Base-by-base conservation (phyloP, 2,888 invertebrate species). In the Drosophila kuntzei region DNA sequence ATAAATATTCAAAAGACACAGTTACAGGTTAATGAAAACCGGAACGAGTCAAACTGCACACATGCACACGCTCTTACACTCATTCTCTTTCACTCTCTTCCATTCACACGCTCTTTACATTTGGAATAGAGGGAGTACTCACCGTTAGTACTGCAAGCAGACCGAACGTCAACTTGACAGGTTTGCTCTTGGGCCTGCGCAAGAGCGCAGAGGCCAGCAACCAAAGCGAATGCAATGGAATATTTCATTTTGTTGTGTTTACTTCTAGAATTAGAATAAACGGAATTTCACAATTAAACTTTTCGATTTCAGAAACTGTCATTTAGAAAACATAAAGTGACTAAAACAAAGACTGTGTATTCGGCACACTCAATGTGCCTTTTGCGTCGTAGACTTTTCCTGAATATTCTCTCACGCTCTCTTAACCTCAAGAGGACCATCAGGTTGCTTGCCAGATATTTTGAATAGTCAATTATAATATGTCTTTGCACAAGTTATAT, bases 191-290 rank as follows among this genome's bases (percentile, higher is more conserved):
- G 93, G 41, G 90, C 80, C 59, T 77, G 80, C 22, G 80, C 87
- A 64, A 92, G 87, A 67, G 93, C 92, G 25, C 93, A 93, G 16
- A 94, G 91, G 73, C 80, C 79, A 71, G 83, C 89, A 63, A 94
- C 75, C 9, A 94, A 92, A 82, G 93, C 91, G 64, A 94, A 90
- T 80, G 94, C 87, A 74, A 93, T 90, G 69, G 94, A 90, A 73
- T 92, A 88, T 93, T 95, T 95, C 95, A 96, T 87, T 27, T 74
- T 79, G 36, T 61, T 64, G 57, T 65, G 61, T 61, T 69, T 44
- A 50, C 64, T 76, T 44, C 67, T 75, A 71, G 64, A 70, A 74
- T 55, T 46, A 65, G 43, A 64, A 59, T 29, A 59, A 59, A 50
- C 9, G 37, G 14, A 64, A 76, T 87, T 81, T 86, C 85, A 86